phyloP scores from a whole-genome alignment of 1,140 invertebrate species.

The Hydropsyche tenuis region DNA sequence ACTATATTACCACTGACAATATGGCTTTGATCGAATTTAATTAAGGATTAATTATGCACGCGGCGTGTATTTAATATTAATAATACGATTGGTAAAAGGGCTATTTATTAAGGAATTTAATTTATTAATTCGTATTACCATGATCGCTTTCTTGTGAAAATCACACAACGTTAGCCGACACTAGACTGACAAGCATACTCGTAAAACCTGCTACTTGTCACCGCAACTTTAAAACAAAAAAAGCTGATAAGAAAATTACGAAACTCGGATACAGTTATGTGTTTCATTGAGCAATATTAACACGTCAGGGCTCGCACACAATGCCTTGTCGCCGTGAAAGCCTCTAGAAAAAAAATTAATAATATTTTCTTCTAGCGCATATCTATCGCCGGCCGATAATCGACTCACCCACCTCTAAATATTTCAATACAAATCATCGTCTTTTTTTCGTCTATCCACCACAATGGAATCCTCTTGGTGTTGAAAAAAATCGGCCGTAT shows the following conservation, averaged over 20 bases:
- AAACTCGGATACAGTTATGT: background rate
- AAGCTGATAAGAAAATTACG: background rate
- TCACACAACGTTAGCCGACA: slow-evolving; percentile 22
- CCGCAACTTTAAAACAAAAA: background rate
- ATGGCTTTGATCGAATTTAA: background rate
- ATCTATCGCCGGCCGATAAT: slow-evolving; percentile 9
- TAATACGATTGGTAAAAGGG: too few relatives aligned
- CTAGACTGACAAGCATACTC: slow-evolving; percentile 14
- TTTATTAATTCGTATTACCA: background rate
- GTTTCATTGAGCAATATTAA: too few relatives aligned
- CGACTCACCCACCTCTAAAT: slow-evolving; percentile 36
- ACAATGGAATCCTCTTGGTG: slow-evolving; percentile 24
- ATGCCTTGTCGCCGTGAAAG: background rate
- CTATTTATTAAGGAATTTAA: background rate
- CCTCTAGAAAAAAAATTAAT: background rate
- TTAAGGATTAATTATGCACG: background rate
- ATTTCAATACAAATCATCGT: slow-evolving; percentile 32
- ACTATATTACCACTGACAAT: background rate
- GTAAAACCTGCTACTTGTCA: slow-evolving; percentile 25
- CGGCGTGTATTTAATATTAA: too few relatives aligned
- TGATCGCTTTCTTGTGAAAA: background rate
- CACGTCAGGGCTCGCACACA: background rate
- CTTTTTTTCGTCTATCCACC: slow-evolving; percentile 24
- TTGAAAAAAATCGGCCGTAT: slow-evolving; percentile 26
- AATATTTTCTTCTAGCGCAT: too few relatives aligned